These are phyloP conservation scores for Rhabdophis nuchalis DNA, from an alignment of 2,797 vertebrate genomes.

Conservation along the genomic window DNA sequence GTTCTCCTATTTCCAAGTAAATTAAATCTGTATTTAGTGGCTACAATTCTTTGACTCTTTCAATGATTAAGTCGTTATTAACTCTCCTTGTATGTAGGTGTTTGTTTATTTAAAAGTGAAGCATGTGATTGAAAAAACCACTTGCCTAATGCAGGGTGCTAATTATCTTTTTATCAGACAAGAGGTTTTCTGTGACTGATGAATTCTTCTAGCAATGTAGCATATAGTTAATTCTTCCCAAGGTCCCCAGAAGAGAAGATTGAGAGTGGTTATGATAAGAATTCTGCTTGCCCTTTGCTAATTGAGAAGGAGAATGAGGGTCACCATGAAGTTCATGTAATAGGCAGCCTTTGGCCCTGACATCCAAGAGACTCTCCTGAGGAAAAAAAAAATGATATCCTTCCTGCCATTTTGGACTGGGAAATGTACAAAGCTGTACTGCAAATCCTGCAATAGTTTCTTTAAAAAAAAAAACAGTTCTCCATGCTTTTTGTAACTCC, in stretches of 20 bases:
- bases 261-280: neutral
- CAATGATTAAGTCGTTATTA: neutral
- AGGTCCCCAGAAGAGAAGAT: neutral
- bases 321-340: neutral
- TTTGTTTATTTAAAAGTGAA: neutral
- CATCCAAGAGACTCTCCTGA: neutral
- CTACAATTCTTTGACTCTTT: neutral
- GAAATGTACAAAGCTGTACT: neutral
- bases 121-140: neutral
- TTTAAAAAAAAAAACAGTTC: neutral
- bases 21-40: neutral
- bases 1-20: conserved; percentile 1
- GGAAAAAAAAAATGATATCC: neutral
- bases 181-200: neutral
- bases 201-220: neutral
- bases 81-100: neutral
- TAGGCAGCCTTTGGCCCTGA: neutral
- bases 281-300: neutral
- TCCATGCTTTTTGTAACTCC: neutral
- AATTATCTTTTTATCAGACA: neutral
- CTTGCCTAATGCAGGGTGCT: conserved; percentile 5
- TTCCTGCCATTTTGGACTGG: neutral
- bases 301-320: neutral
- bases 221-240: neutral
- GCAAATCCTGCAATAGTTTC: neutral